Evolutionary conservation across 2,888 invertebrate species (phyloP), one percentile per base, ranked within the genome.

Genomic region (Papilio elwesi): DNA sequence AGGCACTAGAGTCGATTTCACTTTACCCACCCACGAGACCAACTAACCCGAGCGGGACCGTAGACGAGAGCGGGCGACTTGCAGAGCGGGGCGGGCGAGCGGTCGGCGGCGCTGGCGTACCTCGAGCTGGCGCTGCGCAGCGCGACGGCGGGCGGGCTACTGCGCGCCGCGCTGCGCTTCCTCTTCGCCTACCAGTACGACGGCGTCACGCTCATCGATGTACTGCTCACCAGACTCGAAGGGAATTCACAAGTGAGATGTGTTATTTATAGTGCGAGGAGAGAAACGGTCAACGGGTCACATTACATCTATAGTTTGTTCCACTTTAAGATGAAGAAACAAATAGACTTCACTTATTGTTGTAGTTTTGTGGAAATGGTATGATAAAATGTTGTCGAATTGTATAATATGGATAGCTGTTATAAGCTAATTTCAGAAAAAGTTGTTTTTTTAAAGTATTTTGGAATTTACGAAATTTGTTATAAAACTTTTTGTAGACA

Each of bases 51-150:
- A 75, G 52, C 81, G 80, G 87, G 85, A 84, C 82, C 85, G 87
- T 91, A 92, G 93, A 90, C 88, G 83, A 89, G 84, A 87, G 87
- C 86, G 83, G 89, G 83, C 82, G 82, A 91, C 90, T 95, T 96
- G 89, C 95, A 98, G 98, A 97, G 95, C 89, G 97, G 97, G 74
- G 95, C 96, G 79, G 96, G 97, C 78, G 98, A 99, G 88, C 96
- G 98, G 85, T 96, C 98, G 74, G 97, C 98, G 66, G 98, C 98
- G 11, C 98, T 97, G 84, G 97, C 98, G 9, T 99, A 99, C 91
- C 95, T 99, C 76, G 98, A 99, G 90, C 94, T 99, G 78, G 96
- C 98, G 81, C 89, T 99, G 76, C 95, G 99, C 65, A 97, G 97
- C 68, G 97, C 98, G 13, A 97, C 97, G 0, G 96, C 97, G 79